Evolutionary conservation across 2,888 invertebrate genomes (phyloP), one percentile per base, ranked within the genome.

Genomic region (Thumatha senex): DNA sequence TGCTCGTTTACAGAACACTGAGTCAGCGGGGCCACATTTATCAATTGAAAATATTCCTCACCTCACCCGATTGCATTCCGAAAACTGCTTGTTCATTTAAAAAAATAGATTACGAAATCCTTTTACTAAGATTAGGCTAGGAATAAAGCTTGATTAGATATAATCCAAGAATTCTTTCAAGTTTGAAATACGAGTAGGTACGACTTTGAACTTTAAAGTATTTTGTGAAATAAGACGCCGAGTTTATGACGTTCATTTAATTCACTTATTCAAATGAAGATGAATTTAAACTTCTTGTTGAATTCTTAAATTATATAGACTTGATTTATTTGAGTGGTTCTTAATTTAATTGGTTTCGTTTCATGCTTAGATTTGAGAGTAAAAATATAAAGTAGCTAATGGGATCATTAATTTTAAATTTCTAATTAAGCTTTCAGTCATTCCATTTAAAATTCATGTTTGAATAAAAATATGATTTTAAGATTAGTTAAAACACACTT

Each of bases 251-350:
- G 54, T 65, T 57, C 51, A 47, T 56, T 70, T 70, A 67, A 68
- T 70, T 70, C 55, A 61, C 56, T 70, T 67, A 67, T 67, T 64
- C 46, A 67, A 70, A 70, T 70, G 66, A 66, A 66, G 68, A 61
- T 44, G 56, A 55, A 61, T 67, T 57, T 61, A 52, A 66, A 66
- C 47, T 64, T 64, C 58, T 52, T 55, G 53, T 48, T 55, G 56
- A 57, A 56, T 54, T 61, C 63, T 60, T 61, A 58, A 67, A 64
- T 61, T 58, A 51, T 64, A 56, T 50, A 51, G 56, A 56, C 63
- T 61, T 65, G 51, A 65, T 67, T 67, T 62, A 51, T 58, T 60
- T 58, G 63, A 62, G 56, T 58, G 58, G 56, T 62, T 55, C 61
- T 46, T 42, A 56, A 66, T 67, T 54, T 49, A 49, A 61, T 63